A percentile compares a stretch with the other conserved stretches of the same genome.
Conservation (phyloP, 1,140 invertebrate genomes). For the Ditylenchus dipsaci region DNA sequence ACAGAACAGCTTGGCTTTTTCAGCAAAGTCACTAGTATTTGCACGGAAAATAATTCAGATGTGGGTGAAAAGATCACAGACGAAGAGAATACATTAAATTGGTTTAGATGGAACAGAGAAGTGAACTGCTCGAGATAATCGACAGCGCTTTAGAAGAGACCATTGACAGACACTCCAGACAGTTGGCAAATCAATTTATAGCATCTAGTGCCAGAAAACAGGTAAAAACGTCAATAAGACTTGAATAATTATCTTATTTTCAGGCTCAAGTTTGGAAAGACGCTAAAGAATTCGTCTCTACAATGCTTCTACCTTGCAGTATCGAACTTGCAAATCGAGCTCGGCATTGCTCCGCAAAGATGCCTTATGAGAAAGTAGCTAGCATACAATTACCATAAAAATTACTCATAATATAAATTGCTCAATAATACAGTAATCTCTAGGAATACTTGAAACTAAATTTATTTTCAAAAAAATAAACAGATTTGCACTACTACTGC, state of each 20-base stretch:
- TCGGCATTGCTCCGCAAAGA: constrained; percentile 3
- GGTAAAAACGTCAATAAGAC: constrained; percentile 6
- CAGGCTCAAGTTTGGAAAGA: constrained; percentile 27
- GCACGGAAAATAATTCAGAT: not conserved
- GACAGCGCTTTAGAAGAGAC: constrained; percentile 41
- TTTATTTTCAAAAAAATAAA: too few relatives aligned
- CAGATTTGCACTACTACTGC: too few relatives aligned
- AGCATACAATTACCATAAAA: constrained; percentile 15
- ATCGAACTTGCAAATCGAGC: constrained; percentile 24
- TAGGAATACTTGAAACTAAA: too few relatives aligned
- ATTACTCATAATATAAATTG: not conserved
- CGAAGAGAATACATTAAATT: constrained; percentile 9
- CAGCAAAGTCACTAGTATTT: not conserved
- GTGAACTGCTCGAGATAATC: constrained; percentile 33
- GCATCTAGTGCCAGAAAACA: constrained; percentile 37
- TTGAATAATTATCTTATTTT: not conserved
- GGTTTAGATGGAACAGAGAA: constrained; percentile 29
- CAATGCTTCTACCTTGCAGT: constrained; percentile 22
- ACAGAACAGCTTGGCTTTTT: constrained; percentile 8
- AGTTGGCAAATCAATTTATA: constrained; percentile 29
- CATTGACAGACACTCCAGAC: constrained; percentile 34
- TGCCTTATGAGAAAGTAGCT: constrained; percentile 11
- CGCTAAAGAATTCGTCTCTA: constrained; percentile 26
- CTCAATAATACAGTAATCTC: too few relatives aligned
- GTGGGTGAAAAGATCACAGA: too few relatives aligned